Evolutionary conservation across 37 sponge, comb jelly and placozoan genomes (phyloP).

Genomic region (Hormiphora californensis): DNA sequence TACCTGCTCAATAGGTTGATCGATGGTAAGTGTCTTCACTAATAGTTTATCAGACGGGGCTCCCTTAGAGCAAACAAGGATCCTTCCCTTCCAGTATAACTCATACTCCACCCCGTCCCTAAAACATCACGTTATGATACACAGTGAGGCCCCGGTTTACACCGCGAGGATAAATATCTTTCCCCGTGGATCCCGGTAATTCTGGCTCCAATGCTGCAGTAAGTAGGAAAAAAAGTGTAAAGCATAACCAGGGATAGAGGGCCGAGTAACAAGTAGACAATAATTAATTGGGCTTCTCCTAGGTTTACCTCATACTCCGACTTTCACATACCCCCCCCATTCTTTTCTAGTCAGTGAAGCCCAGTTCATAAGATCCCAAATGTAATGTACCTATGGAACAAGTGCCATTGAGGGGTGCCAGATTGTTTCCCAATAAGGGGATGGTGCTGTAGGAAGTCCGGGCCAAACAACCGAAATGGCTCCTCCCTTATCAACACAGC

Average conservation of each 20-base stretch:
- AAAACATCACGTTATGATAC: neutral
- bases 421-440: neutral
- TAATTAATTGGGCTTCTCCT: no score
- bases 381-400: neutral
- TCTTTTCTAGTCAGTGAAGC: no score
- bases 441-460: neutral
- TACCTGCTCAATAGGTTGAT: constrained; percentile 39
- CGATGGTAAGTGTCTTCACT: constrained; percentile 6
- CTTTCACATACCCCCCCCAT: no score
- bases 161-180: no score
- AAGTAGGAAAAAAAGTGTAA: neutral
- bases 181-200: no score
- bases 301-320: no score
- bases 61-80: constrained; percentile 1
- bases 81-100: constrained; percentile 27
- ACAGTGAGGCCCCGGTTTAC: no score
- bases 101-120: constrained; percentile 33
- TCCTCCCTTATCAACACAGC: neutral
- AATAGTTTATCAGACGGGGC: neutral
- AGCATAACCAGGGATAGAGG: neutral
- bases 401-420: neutral
- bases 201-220: neutral
- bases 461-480: neutral
- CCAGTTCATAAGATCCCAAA: neutral
- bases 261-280: no score